phyloP scores from a whole-genome alignment of 2,113 vertebrate species.

The Hippopotamus amphibius region DNA sequence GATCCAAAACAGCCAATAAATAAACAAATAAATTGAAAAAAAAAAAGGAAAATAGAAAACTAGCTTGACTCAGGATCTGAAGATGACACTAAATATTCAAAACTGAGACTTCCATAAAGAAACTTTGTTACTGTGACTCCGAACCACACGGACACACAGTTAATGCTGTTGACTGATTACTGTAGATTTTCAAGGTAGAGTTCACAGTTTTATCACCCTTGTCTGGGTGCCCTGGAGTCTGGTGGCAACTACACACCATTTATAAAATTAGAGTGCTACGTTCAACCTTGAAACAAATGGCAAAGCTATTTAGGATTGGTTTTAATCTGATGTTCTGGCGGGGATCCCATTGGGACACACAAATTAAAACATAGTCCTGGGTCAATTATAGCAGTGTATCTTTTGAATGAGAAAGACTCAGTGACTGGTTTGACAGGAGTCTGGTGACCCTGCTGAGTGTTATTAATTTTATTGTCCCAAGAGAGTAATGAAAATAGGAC shows the following conservation, averaged over 20 bases:
- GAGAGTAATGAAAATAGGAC: conserved; percentile 60
- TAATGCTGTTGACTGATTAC: not conserved
- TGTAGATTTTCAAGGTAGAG: not conserved
- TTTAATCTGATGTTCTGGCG: conserved; percentile 56
- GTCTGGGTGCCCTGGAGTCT: not conserved
- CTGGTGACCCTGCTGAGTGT: conserved; percentile 49
- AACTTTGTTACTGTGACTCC: not conserved
- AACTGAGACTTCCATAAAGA: not conserved
- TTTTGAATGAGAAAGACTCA: conserved; percentile 49
- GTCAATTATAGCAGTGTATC: conserved; percentile 55
- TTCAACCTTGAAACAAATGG: conserved; percentile 66
- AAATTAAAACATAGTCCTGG: conserved; percentile 61
- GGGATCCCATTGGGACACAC: not conserved
- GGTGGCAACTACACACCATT: not conserved
- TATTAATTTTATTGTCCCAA: conserved; percentile 62
- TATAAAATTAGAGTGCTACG: conserved; percentile 62
- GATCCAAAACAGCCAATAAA: no score
- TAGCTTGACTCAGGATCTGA: not conserved
- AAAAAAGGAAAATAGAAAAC: not conserved
- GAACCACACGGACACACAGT: not conserved
- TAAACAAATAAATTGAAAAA: no score
- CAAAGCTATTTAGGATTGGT: conserved; percentile 46
- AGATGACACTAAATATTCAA: not conserved
- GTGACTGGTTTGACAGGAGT: conserved; percentile 35
- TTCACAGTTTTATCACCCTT: not conserved